phyloP scores from a whole-genome alignment of 2,888 invertebrate species.

The Melanostoma scalare region DNA sequence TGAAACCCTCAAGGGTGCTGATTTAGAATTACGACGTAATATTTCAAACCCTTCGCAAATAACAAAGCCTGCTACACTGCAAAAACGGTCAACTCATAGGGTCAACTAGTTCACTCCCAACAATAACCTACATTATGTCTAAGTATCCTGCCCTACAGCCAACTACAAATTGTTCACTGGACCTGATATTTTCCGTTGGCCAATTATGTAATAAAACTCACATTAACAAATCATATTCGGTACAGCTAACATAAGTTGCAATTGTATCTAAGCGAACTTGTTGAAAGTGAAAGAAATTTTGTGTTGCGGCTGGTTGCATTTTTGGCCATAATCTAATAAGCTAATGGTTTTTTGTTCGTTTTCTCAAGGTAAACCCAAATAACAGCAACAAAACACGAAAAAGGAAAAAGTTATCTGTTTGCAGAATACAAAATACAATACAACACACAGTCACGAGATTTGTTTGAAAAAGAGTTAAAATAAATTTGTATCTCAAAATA shows the following conservation, averaged over 20 bases:
- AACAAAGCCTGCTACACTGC: neutral
- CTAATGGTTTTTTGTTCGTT: conserved; percentile 45
- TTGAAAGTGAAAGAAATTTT: conserved; percentile 68
- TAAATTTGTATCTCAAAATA: conserved; percentile 37
- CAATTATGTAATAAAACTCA: conserved; percentile 65
- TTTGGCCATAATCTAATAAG: conserved; percentile 37
- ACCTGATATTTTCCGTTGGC: conserved; percentile 2
- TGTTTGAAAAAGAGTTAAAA: conserved; percentile 38
- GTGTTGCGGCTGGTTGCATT: conserved; percentile 38
- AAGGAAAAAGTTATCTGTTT: conserved; percentile 22
- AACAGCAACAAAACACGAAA: neutral
- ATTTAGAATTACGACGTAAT: conserved; percentile 17
- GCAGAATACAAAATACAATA: conserved; percentile 30
- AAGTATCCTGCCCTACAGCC: conserved; percentile 56
- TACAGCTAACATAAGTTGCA: conserved; percentile 54
- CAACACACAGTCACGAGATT: conserved; percentile 54
- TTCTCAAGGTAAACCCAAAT: conserved; percentile 36
- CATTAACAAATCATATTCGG: conserved; percentile 68
- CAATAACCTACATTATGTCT: conserved; percentile 9
- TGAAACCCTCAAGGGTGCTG: conserved; percentile 39
- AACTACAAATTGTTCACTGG: conserved; percentile 20
- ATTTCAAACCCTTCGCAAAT: conserved; percentile 41
- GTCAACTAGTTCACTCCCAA: conserved; percentile 56
- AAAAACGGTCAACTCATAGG: conserved; percentile 41
- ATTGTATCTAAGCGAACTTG: conserved; percentile 47